Base-by-base conservation (phyloP, 2,888 invertebrate genomes). In the Mermis nigrescens region DNA sequence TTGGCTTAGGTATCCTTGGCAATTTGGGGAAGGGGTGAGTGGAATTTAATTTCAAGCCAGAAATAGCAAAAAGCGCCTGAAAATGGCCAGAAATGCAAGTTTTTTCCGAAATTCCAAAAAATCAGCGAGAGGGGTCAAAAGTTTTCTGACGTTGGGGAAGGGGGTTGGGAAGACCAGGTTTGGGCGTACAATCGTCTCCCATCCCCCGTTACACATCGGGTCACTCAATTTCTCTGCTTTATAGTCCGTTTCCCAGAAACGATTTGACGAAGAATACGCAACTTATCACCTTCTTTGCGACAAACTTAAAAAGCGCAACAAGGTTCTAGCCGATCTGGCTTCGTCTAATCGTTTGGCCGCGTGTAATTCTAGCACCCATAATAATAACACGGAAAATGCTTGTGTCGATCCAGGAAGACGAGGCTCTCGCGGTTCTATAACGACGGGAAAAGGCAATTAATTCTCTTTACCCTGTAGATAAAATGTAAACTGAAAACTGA, bases 281-380 rank as follows among this genome's bases (percentile, higher is more conserved):
- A 19, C 45, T 45, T 62, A 62, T 52, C 57, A 53, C 28, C 22
- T 62, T n/a, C 38, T 62, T 56, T 31, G 22, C 48, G 62, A 63
- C 46, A 62, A 62, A 31, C 48, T 62, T 4, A 57, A 52, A 51
- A 22, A 51, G 26, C 27, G 31, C 12, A 3, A 3, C 4, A 55
- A n/a, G 7, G 12, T 22, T 15, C n/a, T 4, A n/a, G 31, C 4
- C 55, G 31, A 4, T 4, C 7, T 32, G 7, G 19, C 3, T n/a
- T 3, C 52, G 52, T 56, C 38, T 32, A 7, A 7, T 32, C 7
- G 3, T 22, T 24, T 45, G 26, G 7, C 7, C 52, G 12, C 26
- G 12, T 12, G 52, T 7, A 12, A 7, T 24, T 15, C 52, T 24
- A 24, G 52, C 26, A 7, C 12, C 45, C 12, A n/a, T n/a, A 19